Conservation (phyloP, 1,140 invertebrate genomes). For the Acromyrmex charruanus region DNA sequence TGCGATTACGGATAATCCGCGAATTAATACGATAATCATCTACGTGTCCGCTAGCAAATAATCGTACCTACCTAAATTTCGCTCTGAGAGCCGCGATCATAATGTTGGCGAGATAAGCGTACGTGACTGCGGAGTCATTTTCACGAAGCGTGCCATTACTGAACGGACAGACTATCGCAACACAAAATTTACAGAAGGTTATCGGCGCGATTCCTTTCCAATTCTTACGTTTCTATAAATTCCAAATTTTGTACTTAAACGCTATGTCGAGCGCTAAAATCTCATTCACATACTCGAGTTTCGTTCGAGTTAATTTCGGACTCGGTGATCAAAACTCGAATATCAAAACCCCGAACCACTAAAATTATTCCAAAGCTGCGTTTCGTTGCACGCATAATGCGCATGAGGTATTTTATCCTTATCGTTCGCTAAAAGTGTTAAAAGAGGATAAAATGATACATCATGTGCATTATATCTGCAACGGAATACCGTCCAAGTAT, state of each 20-base stretch:
- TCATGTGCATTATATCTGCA: no score
- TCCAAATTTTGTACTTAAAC: neutral
- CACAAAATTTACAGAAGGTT: neutral
- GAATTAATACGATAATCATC: conserved; percentile 9
- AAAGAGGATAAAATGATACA: no score
- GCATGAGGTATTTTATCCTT: no score
- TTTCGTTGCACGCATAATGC: no score
- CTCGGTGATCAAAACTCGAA: neutral
- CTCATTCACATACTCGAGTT: neutral
- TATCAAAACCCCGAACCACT: conserved; percentile 4
- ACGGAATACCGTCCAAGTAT: neutral
- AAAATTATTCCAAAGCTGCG: no score
- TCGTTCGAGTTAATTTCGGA: neutral
- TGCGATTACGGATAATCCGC: conserved; percentile 32
- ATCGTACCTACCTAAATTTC: conserved; percentile 16
- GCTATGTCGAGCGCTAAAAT: neutral
- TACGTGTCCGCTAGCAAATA: conserved; percentile 25
- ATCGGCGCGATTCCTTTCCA: neutral
- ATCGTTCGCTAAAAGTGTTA: no score
- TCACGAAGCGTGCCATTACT: neutral
- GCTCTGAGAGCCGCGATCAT: neutral
- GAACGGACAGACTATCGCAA: neutral
- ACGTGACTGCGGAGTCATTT: conserved; percentile 35
- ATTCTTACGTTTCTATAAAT: neutral
- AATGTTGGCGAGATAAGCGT: conserved; percentile 34